Evolutionary conservation across 2,113 vertebrate species (phyloP).

Genomic region (Dendropsophus ebraccatus): DNA sequence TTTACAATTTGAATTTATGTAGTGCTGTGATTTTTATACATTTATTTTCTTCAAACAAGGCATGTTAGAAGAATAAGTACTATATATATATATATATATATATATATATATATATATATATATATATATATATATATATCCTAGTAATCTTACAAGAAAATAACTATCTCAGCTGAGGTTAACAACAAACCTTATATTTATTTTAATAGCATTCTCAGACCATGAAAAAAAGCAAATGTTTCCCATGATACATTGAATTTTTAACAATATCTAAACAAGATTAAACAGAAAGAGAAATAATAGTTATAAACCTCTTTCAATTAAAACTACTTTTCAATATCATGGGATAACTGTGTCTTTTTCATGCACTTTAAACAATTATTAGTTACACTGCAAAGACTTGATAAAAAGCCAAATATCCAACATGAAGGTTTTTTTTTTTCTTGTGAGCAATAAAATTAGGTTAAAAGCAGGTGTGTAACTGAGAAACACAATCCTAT

Average conservation of each 20-base stretch:
- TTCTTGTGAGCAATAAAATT: conserved; percentile 36
- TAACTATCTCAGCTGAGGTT: no score
- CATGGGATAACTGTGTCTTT: background rate
- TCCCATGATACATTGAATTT: background rate
- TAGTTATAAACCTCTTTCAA: background rate
- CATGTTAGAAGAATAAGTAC: no score
- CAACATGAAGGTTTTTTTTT: background rate
- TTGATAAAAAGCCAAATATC: background rate
- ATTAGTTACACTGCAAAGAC: background rate
- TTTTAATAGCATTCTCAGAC: background rate
- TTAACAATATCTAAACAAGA: background rate
- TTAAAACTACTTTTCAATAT: background rate
- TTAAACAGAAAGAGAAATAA: background rate
- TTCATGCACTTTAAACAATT: background rate
- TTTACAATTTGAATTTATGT: no score
- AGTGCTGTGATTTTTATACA: no score
- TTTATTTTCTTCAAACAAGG: no score
- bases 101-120: no score
- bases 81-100: no score
- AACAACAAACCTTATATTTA: background rate
- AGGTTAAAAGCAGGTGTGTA: conserved; percentile 48
- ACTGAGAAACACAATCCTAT: conserved; percentile 43
- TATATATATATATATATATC: no score
- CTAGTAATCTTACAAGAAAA: no score
- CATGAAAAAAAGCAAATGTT: no score